Conservation (phyloP, 2,797 vertebrate species). For the Platyrinchus mystaceus region DNA sequence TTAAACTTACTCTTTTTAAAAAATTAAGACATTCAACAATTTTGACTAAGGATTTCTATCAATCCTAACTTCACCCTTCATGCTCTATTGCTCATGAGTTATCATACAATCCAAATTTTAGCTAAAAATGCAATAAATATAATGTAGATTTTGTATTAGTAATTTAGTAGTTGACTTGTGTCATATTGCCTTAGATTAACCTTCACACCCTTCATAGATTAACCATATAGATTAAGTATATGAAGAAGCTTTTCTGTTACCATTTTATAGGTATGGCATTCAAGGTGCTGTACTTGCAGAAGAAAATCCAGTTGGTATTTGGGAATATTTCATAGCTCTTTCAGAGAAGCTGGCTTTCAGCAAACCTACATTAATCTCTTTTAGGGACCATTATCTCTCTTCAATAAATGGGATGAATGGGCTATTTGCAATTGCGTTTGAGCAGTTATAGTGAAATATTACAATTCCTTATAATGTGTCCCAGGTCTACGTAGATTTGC, state of each 20-base stretch:
- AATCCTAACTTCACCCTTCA: background rate
- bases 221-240: background rate
- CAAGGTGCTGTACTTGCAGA: background rate
- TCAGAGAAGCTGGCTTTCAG: background rate
- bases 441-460: background rate
- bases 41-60: background rate
- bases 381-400: background rate
- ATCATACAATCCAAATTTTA: background rate
- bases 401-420: background rate
- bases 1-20: background rate
- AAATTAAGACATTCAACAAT: background rate
- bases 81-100: background rate
- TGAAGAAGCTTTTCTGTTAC: background rate
- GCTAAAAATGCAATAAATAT: background rate
- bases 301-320: background rate
- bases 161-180: background rate
- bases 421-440: background rate
- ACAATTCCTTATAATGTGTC: background rate
- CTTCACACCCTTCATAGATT: background rate
- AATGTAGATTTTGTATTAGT: background rate
- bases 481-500: background rate
- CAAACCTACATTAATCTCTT: background rate
- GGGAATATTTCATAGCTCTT: background rate
- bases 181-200: background rate
- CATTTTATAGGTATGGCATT: background rate